Conservation (phyloP, 2,113 vertebrate genomes). For the Hippocampus comes region DNA sequence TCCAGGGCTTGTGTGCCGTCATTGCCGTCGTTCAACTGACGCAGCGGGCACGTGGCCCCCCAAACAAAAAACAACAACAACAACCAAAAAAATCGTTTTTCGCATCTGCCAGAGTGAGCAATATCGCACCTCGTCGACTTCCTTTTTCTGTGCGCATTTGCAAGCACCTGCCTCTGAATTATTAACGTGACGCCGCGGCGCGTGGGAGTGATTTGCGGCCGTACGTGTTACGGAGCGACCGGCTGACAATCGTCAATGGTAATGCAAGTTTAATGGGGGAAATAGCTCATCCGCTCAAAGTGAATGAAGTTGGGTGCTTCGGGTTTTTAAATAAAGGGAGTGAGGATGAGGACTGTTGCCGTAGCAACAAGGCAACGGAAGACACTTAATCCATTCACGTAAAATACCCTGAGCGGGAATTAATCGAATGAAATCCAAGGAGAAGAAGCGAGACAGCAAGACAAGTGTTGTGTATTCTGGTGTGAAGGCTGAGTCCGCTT, state of each 20-base stretch:
- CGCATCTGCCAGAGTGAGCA: not conserved
- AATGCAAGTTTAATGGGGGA: not conserved
- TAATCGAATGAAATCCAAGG: not conserved
- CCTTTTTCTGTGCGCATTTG: conserved; percentile 17
- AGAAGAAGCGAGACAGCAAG: not conserved
- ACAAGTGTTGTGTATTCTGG: not conserved
- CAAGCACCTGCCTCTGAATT: conserved; percentile 34
- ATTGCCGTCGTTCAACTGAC: not conserved
- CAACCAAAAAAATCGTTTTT: not conserved
- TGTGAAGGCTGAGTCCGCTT: too few relatives aligned
- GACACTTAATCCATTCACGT: not conserved
- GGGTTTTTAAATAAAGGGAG: not conserved
- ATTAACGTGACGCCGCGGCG: conserved; percentile 12
- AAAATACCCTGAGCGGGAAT: not conserved
- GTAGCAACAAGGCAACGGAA: not conserved
- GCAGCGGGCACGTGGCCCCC: not conserved
- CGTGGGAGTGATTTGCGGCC: conserved; percentile 13
- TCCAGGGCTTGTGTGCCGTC: not conserved
- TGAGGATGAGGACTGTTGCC: not conserved
- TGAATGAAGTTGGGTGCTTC: not conserved
- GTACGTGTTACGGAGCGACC: not conserved
- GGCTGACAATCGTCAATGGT: not conserved
- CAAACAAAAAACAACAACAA: too few relatives aligned
- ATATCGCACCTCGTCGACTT: conserved; percentile 15
- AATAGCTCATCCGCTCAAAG: not conserved